A percentile compares a stretch with the other conserved stretches of the same genome.
Evolutionary conservation across 92 coral and sea anemone species (phyloP).

Genomic region (Bergia sp.): DNA sequence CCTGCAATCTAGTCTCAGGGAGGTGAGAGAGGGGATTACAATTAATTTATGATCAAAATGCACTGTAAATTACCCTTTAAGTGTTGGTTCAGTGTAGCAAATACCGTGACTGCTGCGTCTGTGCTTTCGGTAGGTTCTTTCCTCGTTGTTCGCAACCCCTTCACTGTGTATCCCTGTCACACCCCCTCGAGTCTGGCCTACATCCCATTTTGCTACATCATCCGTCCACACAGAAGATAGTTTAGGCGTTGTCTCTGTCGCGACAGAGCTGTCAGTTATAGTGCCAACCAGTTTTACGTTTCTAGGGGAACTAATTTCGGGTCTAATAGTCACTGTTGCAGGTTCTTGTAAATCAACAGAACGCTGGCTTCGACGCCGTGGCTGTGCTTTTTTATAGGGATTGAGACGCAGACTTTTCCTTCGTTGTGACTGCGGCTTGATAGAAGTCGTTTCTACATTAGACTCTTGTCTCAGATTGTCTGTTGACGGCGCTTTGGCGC

Average conservation of each 20-base stretch:
- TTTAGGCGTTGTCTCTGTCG: background rate
- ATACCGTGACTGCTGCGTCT: conserved; percentile 28
- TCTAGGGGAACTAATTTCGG: background rate
- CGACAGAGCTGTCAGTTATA: background rate
- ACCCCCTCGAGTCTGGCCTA: background rate
- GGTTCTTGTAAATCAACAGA: background rate
- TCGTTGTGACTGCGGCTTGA: background rate
- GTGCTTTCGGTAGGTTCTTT: background rate
- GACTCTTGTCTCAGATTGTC: background rate
- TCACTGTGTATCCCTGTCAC: background rate
- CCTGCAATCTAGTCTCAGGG: too few species aligned
- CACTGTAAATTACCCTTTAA: conserved; percentile 1
- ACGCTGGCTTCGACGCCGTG: conserved; percentile 17
- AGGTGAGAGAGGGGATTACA: too few species aligned
- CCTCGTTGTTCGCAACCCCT: background rate
- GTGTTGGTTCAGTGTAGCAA: conserved; percentile 44
- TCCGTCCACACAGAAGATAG: background rate
- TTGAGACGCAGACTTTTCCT: conserved; percentile 30
- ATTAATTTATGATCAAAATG: too few species aligned
- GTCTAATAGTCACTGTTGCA: background rate
- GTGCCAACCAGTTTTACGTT: background rate
- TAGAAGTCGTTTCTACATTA: background rate
- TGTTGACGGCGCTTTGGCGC: background rate
- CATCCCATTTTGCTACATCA: background rate
- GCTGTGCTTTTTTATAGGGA: conserved; percentile 28